phyloP scores from a whole-genome alignment of 30 jellyfish, hydroid and myxozoan species.

The Turritopsis rubra region DNA sequence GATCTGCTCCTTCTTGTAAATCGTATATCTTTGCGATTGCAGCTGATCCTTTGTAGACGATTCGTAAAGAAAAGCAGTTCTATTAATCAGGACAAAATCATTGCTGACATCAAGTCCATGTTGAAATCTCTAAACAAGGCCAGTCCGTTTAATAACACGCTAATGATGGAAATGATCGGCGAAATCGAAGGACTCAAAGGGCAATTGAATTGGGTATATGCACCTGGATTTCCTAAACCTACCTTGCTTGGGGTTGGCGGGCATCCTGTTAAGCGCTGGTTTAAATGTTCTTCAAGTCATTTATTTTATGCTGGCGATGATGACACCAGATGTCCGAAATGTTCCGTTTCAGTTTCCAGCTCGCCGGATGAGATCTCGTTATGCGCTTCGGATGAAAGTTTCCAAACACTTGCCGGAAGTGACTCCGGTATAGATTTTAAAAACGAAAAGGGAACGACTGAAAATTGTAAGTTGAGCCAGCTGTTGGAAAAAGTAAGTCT shows the following conservation, averaged over 20 bases:
- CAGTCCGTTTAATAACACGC: background rate
- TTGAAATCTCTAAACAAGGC: background rate
- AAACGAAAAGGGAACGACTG: background rate
- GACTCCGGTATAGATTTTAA: background rate
- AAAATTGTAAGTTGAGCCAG: background rate
- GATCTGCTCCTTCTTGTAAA: background rate
- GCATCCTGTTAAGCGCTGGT: background rate
- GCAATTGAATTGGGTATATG: background rate
- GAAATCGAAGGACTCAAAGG: background rate
- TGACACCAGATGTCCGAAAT: background rate
- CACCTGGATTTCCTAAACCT: background rate
- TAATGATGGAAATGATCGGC: background rate
- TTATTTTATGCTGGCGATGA: background rate
- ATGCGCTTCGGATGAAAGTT: background rate
- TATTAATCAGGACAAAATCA: background rate
- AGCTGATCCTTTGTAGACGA: background rate
- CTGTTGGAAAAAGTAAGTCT: background rate
- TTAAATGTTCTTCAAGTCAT: background rate
- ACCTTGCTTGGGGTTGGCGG: background rate
- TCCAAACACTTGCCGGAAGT: background rate
- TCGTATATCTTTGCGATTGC: conserved; percentile 1
- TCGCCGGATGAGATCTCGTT: background rate
- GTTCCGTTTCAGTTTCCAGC: background rate
- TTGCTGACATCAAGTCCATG: background rate
- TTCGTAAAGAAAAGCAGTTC: background rate